Base-by-base conservation (phyloP, 2,888 invertebrate species). In the Cyclophora albipunctata region DNA sequence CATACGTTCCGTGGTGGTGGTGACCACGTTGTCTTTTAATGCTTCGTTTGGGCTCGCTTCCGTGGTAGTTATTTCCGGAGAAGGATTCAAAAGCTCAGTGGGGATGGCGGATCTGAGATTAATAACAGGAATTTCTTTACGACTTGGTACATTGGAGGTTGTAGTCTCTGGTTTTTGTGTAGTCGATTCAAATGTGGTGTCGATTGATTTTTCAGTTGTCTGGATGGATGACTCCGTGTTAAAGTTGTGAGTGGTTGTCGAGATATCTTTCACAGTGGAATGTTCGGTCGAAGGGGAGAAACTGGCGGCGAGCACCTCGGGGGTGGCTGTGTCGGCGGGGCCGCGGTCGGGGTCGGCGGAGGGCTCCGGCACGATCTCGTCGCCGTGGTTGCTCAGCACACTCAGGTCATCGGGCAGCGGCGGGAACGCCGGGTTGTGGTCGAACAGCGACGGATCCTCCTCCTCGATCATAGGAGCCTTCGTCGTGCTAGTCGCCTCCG, bases 341-440 rank as follows among this genome's bases (percentile, higher is more conserved):
- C 66, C 66, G 49, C 79, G 78, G 4, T 82, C 80, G 42, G 57
- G 65, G 7, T 85, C 84, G 42, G 67, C 65, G 43, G 68, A 73
- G 49, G 73, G 75, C 54, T 87, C 87, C 2, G 77, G 71, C 34
- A 78, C 71, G 45, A 75, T 73, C 60, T 85, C 87, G 50, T 87
- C 87, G 34, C 83, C 86, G 42, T 85, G 86, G 55, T 81, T 83
- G 44, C 79, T 74, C 3, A 77, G 58, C 5, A 82, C 81, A 33
- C 84, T 79, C 40, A 88, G 69, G 59, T 88, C 88, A 58, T 88
- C 88, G 3, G 86, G 87, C 34, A 86, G 67, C 1, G 88, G 88
- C 0, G 88, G 88, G 49, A 88, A 88, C 4, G 87, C 87, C 5
- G 88, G 88, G 53, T 87, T 86, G 46, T 81, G 87, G 42, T 87